These are phyloP conservation scores for Dreissena rostriformis DNA, from an alignment of 1,140 invertebrate genomes.

Conservation along the genomic window DNA sequence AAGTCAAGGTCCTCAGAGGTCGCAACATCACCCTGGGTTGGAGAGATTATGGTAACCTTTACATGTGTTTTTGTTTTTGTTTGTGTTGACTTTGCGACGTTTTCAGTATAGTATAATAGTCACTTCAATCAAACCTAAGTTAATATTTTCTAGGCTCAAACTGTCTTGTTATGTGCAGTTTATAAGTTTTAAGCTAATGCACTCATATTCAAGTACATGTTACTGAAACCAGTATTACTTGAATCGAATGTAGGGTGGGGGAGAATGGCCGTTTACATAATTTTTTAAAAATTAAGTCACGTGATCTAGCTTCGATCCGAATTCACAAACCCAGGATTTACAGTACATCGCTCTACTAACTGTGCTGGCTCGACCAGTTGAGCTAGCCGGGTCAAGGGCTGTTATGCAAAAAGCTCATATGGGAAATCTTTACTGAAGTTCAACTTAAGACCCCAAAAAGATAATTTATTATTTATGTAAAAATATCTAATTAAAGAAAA, in stretches of 20 bases:
- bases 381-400: too few relatives aligned
- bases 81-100: neutral
- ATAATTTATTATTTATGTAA: too few relatives aligned
- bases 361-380: too few relatives aligned
- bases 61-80: neutral
- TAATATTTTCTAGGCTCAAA: neutral
- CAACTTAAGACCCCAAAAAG: too few relatives aligned
- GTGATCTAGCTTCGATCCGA: too few relatives aligned
- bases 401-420: too few relatives aligned
- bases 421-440: too few relatives aligned
- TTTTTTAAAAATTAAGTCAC: neutral
- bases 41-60: slow-evolving; percentile 71
- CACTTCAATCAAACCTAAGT: neutral
- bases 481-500: too few relatives aligned
- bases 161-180: neutral
- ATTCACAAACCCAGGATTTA: too few relatives aligned
- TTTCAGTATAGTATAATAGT: neutral
- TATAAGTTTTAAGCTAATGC: neutral
- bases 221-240: neutral
- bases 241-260: neutral
- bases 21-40: slow-evolving; percentile 75
- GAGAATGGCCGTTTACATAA: neutral
- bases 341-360: too few relatives aligned
- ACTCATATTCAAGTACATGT: neutral
- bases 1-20: slow-evolving; percentile 69